A percentile compares a stretch with the other conserved stretches of the same genome.
Evolutionary conservation across 1,140 invertebrate genomes (phyloP).

Genomic region (Hormaphis cornu): DNA sequence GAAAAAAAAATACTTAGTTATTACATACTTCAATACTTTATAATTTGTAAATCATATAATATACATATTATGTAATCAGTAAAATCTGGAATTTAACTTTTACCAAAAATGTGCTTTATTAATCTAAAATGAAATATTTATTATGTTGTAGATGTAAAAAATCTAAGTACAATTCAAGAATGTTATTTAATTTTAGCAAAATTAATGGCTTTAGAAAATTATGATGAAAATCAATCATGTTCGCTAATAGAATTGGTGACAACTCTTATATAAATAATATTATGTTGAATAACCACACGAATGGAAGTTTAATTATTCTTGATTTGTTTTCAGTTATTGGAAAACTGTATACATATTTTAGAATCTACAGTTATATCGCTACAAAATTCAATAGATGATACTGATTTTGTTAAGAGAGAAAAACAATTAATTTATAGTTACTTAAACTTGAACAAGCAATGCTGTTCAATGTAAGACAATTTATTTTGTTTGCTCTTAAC

Average conservation of each 20-base stretch:
- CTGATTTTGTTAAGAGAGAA: constrained; percentile 16
- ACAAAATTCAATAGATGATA: neutral
- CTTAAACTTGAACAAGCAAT: neutral
- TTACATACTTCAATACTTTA: neutral
- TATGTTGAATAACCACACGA: neutral
- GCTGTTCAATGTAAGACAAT: neutral
- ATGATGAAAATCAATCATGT: neutral
- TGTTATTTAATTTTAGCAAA: constrained; percentile 20
- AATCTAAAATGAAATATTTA: too few relatives aligned
- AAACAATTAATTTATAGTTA: constrained; percentile 17
- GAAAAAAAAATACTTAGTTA: too few relatives aligned
- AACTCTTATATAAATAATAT: neutral
- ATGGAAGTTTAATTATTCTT: neutral
- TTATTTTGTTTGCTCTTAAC: neutral
- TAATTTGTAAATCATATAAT: too few relatives aligned
- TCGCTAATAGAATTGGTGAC: constrained; percentile 12
- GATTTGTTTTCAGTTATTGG: constrained; percentile 13
- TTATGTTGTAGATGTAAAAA: neutral
- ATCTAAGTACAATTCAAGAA: constrained; percentile 14
- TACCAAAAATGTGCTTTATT: too few relatives aligned
- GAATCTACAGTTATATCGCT: neutral
- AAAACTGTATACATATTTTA: constrained; percentile 9
- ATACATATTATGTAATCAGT: too few relatives aligned
- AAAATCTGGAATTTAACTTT: too few relatives aligned
- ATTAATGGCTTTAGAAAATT: constrained; percentile 13